Conservation (phyloP, 2,797 vertebrate species). For the Rhodeus uyekii region DNA sequence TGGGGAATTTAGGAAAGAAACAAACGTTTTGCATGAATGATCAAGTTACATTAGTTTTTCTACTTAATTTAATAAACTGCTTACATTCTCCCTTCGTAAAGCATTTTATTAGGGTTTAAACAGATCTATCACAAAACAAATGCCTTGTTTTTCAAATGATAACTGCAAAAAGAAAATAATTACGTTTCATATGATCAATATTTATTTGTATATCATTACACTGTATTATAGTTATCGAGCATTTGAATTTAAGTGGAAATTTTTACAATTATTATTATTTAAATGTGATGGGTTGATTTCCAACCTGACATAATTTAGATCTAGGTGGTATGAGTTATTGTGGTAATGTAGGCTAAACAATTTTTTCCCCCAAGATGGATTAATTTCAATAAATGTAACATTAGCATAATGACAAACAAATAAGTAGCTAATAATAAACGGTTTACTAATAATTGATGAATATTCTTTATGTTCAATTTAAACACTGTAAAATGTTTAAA, state of each 20-base stretch:
- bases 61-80: neutral
- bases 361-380: neutral
- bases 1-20: neutral
- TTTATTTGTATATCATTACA: constrained; percentile 16
- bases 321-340: neutral
- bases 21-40: neutral
- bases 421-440: neutral
- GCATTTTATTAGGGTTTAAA: neutral
- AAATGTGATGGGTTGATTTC: neutral
- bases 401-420: neutral
- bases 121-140: neutral
- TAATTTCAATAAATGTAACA: neutral
- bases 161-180: constrained; percentile 37
- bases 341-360: too few species aligned
- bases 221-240: neutral
- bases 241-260: constrained; percentile 6
- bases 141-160: constrained; percentile 33
- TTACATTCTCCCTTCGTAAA: neutral
- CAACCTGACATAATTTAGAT: neutral
- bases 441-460: neutral
- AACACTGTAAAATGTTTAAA: neutral
- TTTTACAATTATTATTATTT: neutral
- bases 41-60: neutral
- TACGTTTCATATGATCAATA: constrained; percentile 2
- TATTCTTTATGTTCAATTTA: neutral